Conservation (phyloP, 2,113 vertebrate genomes). For the Craseonycteris thonglongyai region DNA sequence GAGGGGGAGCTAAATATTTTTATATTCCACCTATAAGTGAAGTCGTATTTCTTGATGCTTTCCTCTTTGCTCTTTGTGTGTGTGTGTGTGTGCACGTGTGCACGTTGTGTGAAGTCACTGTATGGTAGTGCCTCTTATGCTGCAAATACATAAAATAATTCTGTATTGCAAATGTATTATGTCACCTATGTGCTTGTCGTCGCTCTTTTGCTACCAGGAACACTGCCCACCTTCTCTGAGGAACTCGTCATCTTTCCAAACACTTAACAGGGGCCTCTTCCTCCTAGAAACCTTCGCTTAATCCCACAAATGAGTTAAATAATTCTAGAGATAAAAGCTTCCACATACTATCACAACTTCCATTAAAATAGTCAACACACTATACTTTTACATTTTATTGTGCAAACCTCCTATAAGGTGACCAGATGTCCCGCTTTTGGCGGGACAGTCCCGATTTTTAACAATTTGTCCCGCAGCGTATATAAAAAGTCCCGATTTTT, state of each 20-base stretch:
- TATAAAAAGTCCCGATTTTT: no score
- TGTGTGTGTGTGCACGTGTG: no score
- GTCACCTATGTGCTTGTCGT: neutral
- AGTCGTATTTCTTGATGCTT: no score
- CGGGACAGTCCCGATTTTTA: no score
- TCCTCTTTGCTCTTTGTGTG: neutral
- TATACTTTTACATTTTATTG: neutral
- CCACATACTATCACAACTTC: neutral
- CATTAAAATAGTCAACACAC: neutral
- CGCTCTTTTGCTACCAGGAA: neutral
- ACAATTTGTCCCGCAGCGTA: no score
- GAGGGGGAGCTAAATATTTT: no score
- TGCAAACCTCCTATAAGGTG: neutral
- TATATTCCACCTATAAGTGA: no score
- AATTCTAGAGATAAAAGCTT: neutral
- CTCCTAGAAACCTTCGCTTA: neutral
- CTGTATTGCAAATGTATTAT: neutral
- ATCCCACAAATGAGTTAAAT: neutral
- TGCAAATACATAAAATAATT: neutral
- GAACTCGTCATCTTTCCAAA: neutral
- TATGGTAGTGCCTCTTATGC: neutral
- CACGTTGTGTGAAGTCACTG: neutral
- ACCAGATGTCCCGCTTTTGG: no score
- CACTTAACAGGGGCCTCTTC: neutral
- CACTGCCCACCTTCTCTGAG: neutral